Base-by-base conservation (phyloP, 1,140 invertebrate genomes). In the Zaprionus inermis region DNA sequence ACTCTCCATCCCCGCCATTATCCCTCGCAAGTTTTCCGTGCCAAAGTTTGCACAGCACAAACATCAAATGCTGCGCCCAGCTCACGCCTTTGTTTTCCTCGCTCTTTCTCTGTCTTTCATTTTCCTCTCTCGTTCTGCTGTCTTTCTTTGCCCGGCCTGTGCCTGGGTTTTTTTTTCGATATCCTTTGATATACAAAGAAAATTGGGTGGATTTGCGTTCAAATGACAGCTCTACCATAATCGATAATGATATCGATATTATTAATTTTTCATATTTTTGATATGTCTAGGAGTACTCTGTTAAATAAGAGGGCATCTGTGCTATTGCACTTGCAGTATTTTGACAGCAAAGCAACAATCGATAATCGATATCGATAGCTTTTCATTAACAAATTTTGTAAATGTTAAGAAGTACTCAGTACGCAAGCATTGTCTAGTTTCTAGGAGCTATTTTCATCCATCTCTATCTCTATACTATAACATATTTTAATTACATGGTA, bases 1-100 rank as follows among this genome's bases (percentile, higher is more conserved):
- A 2, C 30, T 7, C 0, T 32, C 30, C n/a, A n/a, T 7, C 30
- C 2, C 30, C 9, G 6, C 5, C 10, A 4, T 18, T 22, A 3
- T n/a, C 7, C 79, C 76, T 88, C 79, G 54, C 72, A 86, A 86
- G 79, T 82, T 88, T 86, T 74, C 56, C 83, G 79, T 86, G 83
- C 59, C 84, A 86, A 86, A 86, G 83, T 86, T 86, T 88, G 83
- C 78, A 74, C 79, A 77, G 83, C 70, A 59, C 83, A 86, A 86
- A 86, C 83, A 86, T 86, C 83, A 86, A 86, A 86, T 86, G 83
- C 81, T 88, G 76, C 79, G 65, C 72, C 59, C 52, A 73, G 57
- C 59, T 38, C 56, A 67, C 52, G 76, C 75, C 38, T 75, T 60
- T 64, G 58, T 49, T 58, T 54, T 20, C 30, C 34, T 24, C 38